Conservation (phyloP, 2,888 invertebrate genomes). For the Cataglyphis rosenhaueri region DNA sequence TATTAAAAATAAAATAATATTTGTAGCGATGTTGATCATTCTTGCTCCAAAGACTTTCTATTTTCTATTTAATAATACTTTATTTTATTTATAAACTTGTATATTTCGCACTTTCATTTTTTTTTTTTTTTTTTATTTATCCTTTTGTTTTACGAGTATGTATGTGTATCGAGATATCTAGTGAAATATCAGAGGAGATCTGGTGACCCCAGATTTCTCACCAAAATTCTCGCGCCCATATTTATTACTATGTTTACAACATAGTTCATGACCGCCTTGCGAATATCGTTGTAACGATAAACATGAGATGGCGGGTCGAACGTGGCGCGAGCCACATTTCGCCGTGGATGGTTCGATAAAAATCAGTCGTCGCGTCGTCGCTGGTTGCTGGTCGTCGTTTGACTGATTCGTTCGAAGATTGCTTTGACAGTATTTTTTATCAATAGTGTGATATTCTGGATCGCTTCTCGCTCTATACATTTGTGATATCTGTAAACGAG, state of each 20-base stretch:
- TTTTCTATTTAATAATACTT: too few relatives aligned
- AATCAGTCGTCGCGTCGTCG: constrained; percentile 72
- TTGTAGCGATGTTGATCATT: too few relatives aligned
- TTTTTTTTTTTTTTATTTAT: too few relatives aligned
- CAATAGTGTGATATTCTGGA: not conserved
- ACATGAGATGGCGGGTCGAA: constrained; percentile 62
- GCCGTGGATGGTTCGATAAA: constrained; percentile 80
- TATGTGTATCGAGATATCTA: too few relatives aligned
- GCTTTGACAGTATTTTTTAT: constrained; percentile 61
- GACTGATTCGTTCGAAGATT: constrained; percentile 60
- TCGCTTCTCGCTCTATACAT: not conserved
- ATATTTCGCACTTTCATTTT: too few relatives aligned
- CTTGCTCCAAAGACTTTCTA: too few relatives aligned
- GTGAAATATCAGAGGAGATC: too few relatives aligned
- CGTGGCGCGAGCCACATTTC: constrained; percentile 73
- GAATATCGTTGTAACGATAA: not conserved
- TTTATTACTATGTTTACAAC: not conserved
- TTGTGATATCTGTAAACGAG: not conserved
- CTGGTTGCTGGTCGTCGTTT: constrained; percentile 4
- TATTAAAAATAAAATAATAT: too few relatives aligned
- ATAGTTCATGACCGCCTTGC: constrained; percentile 16
- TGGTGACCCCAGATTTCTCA: too few relatives aligned
- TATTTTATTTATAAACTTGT: too few relatives aligned
- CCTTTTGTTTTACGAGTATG: too few relatives aligned
- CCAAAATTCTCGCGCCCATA: not conserved